Base-by-base conservation (phyloP, 2,113 vertebrate species). In the Kryptolebias marmoratus region DNA sequence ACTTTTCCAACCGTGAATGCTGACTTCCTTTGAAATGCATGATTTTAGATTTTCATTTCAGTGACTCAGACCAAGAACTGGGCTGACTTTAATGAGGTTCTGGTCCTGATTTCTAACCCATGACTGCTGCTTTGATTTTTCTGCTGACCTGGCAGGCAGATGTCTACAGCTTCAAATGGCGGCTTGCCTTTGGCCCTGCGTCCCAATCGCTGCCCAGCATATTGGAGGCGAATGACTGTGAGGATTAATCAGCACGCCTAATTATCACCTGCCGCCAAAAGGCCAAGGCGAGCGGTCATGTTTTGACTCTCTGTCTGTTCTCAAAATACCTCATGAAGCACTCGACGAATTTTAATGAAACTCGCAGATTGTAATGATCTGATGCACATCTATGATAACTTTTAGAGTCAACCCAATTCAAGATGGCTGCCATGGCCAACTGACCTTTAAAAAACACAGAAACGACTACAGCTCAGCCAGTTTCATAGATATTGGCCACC, bases 141-240 rank as follows among this genome's bases (percentile, higher is more conserved):
- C 4, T 67, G 58, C 27, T 67, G 39, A 70, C 14, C 32, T 57
- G 22, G n/a, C 27, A 59, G n/a, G 18, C 44, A 10, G 14, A 65
- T 27, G 7, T 5, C 8, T 27, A 5, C 18, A 27, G 16, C 27
- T 57, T 63, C 2, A 72, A 31, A 69, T 16, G 59, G 11, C 18
- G 3, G 8, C 10, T 15, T 55, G 22, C 28, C 22, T 56, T 10
- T 30, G 30, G 49, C 8, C 44, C 5, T 57, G 32, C 14, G 48
- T 52, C 2, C 3, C 14, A 32, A 44, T 61, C 12, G 52, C 10
- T 39, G 14, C 11, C 1, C 7, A 50, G 18, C 48, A 27, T 16
- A 39, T 28, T 28, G 60, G 54, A 8, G 36, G 58, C 54, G n/a
- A 65, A 65, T 53, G n/a, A 68, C 11, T 57, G 45, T 32, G 27